phyloP scores from a whole-genome alignment of 2,888 invertebrate genomes.

The Epirrita christyi region DNA sequence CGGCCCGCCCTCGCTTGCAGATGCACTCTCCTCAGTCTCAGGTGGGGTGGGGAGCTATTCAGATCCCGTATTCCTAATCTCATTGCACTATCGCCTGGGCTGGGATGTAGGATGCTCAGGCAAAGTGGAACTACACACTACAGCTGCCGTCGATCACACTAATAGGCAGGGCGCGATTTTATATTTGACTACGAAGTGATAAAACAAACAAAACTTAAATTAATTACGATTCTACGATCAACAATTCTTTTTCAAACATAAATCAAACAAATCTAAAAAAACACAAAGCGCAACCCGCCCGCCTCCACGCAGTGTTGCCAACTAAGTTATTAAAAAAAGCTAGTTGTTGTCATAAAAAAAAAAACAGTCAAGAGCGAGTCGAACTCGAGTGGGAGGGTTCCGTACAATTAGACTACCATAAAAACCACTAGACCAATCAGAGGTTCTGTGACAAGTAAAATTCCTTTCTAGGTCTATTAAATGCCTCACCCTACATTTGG shows the following conservation, averaged over 20 bases:
- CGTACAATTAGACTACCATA: no score
- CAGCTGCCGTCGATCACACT: constrained; percentile 4
- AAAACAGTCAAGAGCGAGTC: no score
- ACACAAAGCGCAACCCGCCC: no score
- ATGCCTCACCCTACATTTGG: no score
- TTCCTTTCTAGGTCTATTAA: no score
- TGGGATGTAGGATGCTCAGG: not conserved
- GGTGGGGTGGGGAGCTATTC: constrained; percentile 55
- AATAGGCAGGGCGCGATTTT: constrained; percentile 1
- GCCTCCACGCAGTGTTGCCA: no score
- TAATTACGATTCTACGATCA: constrained; percentile 5
- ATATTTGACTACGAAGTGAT: not conserved
- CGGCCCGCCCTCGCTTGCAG: constrained; percentile 48
- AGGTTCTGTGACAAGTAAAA: no score
- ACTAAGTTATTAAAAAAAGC: no score
- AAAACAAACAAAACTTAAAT: not conserved
- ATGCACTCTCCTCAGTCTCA: constrained; percentile 52
- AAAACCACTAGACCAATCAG: no score
- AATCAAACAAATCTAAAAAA: no score
- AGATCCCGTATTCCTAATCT: constrained; percentile 48
- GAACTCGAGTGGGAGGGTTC: no score
- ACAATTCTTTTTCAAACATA: not conserved
- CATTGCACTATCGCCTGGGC: constrained; percentile 6
- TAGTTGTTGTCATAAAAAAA: no score
- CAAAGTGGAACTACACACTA: constrained; percentile 1